Evolutionary conservation across 2,888 invertebrate genomes (phyloP).

Genomic region (Stenchaetothrips biformis): DNA sequence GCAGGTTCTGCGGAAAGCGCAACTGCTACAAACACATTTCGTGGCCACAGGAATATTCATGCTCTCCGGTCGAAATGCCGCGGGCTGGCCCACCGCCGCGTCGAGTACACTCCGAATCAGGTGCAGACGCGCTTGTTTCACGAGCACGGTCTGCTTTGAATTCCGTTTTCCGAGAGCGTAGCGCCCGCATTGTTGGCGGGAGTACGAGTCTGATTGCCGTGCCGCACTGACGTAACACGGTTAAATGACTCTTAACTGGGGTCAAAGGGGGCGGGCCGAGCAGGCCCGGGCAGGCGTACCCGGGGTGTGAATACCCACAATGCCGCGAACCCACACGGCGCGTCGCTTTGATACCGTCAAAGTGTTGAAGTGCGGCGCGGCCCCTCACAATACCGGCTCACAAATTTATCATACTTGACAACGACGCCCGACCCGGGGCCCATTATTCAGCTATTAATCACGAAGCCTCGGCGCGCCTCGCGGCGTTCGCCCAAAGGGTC

Average conservation of each 20-base stretch:
- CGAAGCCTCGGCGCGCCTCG: background rate
- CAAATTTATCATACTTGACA: constrained; percentile 23
- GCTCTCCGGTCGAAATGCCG: too few species aligned
- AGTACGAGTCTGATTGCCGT: too few species aligned
- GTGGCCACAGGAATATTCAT: too few species aligned
- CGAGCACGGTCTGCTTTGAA: too few species aligned
- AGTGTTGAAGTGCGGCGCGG: constrained; percentile 18
- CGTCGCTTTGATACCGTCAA: constrained; percentile 19
- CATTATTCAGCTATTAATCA: constrained; percentile 25
- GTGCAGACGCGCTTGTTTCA: too few species aligned
- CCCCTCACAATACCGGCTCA: constrained; percentile 9
- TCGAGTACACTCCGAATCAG: too few species aligned
- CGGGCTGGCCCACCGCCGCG: too few species aligned
- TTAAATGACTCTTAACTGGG: constrained; percentile 9
- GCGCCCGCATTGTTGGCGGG: too few species aligned
- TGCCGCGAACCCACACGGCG: background rate
- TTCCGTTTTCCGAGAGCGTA: too few species aligned
- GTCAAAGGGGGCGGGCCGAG: background rate
- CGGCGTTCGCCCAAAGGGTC: constrained; percentile 7
- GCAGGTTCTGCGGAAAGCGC: too few species aligned
- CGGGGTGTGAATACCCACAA: background rate
- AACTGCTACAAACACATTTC: too few species aligned
- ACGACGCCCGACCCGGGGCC: background rate
- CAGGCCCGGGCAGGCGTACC: too few species aligned
- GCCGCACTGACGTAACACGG: background rate